Conservation (phyloP, 2,797 vertebrate species). For the Cossypha dichroa region DNA sequence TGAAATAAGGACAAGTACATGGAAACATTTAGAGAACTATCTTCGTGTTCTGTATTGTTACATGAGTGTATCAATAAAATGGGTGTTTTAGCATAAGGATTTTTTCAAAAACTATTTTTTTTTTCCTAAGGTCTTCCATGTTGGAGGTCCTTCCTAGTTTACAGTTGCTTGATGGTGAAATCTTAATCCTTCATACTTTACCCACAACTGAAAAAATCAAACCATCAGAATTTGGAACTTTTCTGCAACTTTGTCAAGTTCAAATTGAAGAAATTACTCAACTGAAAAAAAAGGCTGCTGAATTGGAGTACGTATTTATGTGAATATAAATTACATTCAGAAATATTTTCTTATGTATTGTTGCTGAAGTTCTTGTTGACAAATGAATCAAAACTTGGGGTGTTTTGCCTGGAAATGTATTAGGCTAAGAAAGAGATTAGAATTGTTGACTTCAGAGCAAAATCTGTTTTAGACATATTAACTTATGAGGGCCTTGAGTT, state of each 20-base stretch:
- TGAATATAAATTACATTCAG: background rate
- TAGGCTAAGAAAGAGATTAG: background rate
- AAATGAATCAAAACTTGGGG: background rate
- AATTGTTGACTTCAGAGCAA: background rate
- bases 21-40: background rate
- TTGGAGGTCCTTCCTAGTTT: conserved; percentile 78
- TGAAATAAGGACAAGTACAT: background rate
- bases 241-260: conserved; percentile 81
- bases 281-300: conserved; percentile 69
- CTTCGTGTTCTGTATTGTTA: background rate
- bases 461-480: background rate
- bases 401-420: background rate
- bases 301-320: conserved; percentile 58
- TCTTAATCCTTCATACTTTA: conserved; percentile 37
- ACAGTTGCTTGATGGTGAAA: conserved; percentile 76
- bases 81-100: background rate
- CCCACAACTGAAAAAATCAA: conserved; percentile 36
- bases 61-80: background rate
- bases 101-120: background rate
- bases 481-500: background rate
- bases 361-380: background rate
- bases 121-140: conserved; percentile 76
- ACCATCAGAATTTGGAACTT: conserved; percentile 61
- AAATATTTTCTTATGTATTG: background rate
- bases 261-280: conserved; percentile 80